Conservation (phyloP, 2,888 invertebrate genomes). For the Limnephilus rhombicus region DNA sequence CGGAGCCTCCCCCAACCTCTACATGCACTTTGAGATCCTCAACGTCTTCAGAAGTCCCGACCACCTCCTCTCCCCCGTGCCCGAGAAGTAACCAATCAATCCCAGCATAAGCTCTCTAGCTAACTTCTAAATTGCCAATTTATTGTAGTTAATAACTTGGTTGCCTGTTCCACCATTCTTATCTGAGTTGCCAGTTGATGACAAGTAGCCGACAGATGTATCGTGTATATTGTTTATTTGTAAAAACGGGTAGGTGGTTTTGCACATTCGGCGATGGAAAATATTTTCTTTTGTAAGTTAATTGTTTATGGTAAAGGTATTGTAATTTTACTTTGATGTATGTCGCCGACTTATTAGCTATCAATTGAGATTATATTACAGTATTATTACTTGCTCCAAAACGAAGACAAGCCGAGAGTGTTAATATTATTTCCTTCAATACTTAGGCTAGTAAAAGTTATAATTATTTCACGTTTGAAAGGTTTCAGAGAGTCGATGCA, state of each 20-base stretch:
- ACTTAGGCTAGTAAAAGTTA: not conserved
- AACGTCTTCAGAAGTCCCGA: constrained; percentile 76
- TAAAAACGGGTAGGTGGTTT: constrained; percentile 21
- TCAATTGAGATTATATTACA: constrained; percentile 40
- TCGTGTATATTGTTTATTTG: not conserved
- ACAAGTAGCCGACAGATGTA: too few relatives aligned
- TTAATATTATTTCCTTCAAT: not conserved
- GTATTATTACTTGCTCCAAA: constrained; percentile 29
- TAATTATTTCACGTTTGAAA: not conserved
- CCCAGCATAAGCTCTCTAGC: not conserved
- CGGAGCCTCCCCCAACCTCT: constrained; percentile 75
- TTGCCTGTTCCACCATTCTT: not conserved
- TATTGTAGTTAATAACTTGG: not conserved
- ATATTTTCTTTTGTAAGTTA: constrained; percentile 39
- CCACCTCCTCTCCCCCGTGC: constrained; percentile 49
- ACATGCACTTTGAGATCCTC: constrained; percentile 88
- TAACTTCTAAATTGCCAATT: constrained; percentile 23
- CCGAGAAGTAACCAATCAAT: constrained; percentile 56
- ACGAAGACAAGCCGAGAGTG: not conserved
- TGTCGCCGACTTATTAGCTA: constrained; percentile 16
- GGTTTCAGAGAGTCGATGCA: not conserved
- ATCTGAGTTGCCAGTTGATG: not conserved
- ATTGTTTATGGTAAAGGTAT: constrained; percentile 16
- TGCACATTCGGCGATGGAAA: not conserved
- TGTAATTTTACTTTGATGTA: not conserved